phyloP scores from a whole-genome alignment of 1,140 invertebrate genomes.

The Trachymyrmex cornetzi region DNA sequence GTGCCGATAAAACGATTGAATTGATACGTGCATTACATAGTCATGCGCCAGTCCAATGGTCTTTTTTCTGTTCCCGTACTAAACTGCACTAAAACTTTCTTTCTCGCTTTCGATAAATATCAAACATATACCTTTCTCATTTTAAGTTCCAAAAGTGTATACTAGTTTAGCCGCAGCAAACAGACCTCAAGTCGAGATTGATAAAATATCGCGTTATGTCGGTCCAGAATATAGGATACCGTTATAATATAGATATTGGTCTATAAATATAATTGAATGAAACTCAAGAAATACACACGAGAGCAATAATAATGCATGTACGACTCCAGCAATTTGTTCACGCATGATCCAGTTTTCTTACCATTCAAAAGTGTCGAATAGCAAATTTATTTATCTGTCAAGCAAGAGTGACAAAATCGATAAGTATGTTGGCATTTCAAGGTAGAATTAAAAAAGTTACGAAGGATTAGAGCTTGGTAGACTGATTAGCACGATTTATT shows the following conservation, averaged over 20 bases:
- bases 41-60: neutral
- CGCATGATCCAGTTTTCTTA: conserved; percentile 9
- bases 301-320: neutral
- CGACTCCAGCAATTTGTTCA: neutral
- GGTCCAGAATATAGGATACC: conserved; percentile 28
- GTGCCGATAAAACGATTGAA: too few species aligned
- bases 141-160: too few species aligned
- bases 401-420: conserved; percentile 4
- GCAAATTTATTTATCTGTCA: neutral
- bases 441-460: neutral
- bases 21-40: too few species aligned
- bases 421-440: neutral
- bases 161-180: too few species aligned
- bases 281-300: neutral
- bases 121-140: too few species aligned
- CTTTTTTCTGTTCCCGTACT: too few species aligned
- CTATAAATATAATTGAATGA: neutral
- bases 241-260: conserved; percentile 65
- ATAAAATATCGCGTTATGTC: conserved; percentile 63
- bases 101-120: too few species aligned
- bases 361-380: neutral
- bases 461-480: neutral
- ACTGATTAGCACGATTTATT: conserved; percentile 37
- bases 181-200: neutral
- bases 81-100: too few species aligned